phyloP scores from a whole-genome alignment of 2,888 invertebrate species.

The Chymomyza fuscimana region DNA sequence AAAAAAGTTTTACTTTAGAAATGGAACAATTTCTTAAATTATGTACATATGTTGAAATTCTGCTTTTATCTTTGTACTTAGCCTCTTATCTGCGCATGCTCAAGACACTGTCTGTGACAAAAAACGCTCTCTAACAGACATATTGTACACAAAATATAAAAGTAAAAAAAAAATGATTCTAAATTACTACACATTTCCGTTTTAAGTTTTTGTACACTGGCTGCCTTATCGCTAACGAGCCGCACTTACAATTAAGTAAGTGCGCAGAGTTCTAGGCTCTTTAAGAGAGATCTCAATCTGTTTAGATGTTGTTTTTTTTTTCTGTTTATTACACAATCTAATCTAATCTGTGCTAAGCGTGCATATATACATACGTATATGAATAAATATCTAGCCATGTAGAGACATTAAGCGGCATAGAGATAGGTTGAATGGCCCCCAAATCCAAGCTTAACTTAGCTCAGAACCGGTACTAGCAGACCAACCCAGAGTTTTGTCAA shows the following conservation, averaged over 20 bases:
- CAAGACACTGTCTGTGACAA: background rate
- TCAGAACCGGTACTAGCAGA: constrained; percentile 57
- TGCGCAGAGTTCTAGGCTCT: constrained; percentile 37
- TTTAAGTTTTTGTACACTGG: constrained; percentile 16
- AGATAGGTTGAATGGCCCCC: constrained; percentile 49
- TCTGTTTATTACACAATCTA: constrained; percentile 51
- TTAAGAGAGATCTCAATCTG: constrained; percentile 37
- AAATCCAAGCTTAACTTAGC: constrained; percentile 1
- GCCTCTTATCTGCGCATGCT: background rate
- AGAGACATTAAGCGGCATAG: background rate
- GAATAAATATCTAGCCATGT: background rate
- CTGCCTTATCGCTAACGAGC: constrained; percentile 59
- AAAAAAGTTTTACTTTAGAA: constrained; percentile 8
- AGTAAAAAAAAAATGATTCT: constrained; percentile 5
- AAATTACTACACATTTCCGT: constrained; percentile 46
- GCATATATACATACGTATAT: background rate
- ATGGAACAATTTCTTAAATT: background rate
- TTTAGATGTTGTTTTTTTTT: constrained; percentile 21
- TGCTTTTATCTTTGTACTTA: background rate
- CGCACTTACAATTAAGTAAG: constrained; percentile 70
- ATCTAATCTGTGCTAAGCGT: constrained; percentile 55
- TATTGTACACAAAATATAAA: background rate
- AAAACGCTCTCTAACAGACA: background rate
- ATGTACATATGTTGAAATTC: background rate
- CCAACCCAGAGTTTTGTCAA: constrained; percentile 56